Percentiles rank a stretch among this genome's conserved stretches.
These are phyloP conservation scores for Corythaeola cristata DNA, from an alignment of 2,113 vertebrate genomes.

Conservation along the genomic window DNA sequence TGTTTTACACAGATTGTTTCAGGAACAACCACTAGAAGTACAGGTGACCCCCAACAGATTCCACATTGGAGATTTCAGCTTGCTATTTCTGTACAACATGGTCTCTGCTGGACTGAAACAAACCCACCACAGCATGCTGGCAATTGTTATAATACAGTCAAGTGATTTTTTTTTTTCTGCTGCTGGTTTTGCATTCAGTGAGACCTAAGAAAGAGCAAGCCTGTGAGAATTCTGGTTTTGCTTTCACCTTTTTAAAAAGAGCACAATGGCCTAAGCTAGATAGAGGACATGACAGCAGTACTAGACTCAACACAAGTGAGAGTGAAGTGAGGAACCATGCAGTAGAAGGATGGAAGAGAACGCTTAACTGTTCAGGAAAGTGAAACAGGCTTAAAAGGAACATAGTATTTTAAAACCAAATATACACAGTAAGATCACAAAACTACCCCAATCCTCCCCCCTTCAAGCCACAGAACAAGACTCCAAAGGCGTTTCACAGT, in stretches of 20 bases:
- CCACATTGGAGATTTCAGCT: not conserved
- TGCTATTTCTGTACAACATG: slow-evolving; percentile 27
- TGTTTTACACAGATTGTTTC: slow-evolving; percentile 57
- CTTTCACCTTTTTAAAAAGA: slow-evolving; percentile 43
- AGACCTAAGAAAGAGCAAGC: slow-evolving; percentile 34
- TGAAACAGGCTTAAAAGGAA: slow-evolving; percentile 60
- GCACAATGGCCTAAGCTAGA: slow-evolving; percentile 30
- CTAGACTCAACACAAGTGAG: slow-evolving; percentile 37
- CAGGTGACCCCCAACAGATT: not conserved
- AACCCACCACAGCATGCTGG: slow-evolving; percentile 31
- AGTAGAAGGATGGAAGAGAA: slow-evolving; percentile 18
- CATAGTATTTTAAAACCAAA: slow-evolving; percentile 56
- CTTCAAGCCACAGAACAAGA: slow-evolving; percentile 26
- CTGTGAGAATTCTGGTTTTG: not conserved
- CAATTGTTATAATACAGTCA: not conserved
- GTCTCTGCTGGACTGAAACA: slow-evolving; percentile 44
- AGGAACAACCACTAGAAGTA: slow-evolving; percentile 27
- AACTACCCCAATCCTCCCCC: slow-evolving; percentile 44
- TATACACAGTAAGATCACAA: slow-evolving; percentile 56
- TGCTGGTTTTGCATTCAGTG: slow-evolving; percentile 58
- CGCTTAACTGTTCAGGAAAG: slow-evolving; percentile 2
- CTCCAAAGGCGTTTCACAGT: slow-evolving; percentile 43
- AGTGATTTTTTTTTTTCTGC: not conserved
- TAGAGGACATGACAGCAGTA: slow-evolving; percentile 39
- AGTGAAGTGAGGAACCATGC: slow-evolving; percentile 44